phyloP scores from a whole-genome alignment of 2,797 vertebrate species.

The Acomys russatus region DNA sequence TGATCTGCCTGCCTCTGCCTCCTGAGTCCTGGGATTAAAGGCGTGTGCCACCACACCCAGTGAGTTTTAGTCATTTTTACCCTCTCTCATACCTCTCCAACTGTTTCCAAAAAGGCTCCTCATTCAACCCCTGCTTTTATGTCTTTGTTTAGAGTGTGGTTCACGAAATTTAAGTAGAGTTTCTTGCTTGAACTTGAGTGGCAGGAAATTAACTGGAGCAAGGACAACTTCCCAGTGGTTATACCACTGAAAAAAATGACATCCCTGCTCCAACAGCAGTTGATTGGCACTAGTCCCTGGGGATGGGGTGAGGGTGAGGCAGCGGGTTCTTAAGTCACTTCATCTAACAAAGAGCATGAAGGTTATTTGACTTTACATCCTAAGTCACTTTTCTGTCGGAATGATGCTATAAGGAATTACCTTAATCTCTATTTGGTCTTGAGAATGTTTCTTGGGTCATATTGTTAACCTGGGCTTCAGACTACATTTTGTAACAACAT shows the following conservation, averaged over 20 bases:
- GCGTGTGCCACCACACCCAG: no score
- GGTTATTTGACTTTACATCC: conserved; percentile 11
- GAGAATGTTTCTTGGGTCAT: conserved; percentile 18
- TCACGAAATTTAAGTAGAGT: background rate
- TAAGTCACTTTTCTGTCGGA: conserved; percentile 43
- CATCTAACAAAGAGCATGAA: background rate
- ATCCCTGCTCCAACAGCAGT: background rate
- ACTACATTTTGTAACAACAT: background rate
- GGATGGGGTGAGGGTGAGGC: no score
- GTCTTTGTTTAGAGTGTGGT: background rate
- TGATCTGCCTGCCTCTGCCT: no score
- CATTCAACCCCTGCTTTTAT: background rate
- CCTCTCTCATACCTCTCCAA: background rate
- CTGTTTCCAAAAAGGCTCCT: background rate
- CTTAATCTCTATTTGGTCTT: background rate
- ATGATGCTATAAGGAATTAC: background rate
- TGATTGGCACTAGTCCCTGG: background rate
- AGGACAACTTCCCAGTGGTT: background rate
- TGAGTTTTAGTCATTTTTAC: background rate
- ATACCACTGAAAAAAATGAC: background rate
- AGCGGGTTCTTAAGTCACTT: background rate
- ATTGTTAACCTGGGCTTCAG: conserved; percentile 17
- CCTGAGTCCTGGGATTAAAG: no score
- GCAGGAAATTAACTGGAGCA: background rate
- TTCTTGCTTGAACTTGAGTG: no score